Base-by-base conservation (phyloP, 2,888 invertebrate genomes). In the Zaprionus obscuricornis region DNA sequence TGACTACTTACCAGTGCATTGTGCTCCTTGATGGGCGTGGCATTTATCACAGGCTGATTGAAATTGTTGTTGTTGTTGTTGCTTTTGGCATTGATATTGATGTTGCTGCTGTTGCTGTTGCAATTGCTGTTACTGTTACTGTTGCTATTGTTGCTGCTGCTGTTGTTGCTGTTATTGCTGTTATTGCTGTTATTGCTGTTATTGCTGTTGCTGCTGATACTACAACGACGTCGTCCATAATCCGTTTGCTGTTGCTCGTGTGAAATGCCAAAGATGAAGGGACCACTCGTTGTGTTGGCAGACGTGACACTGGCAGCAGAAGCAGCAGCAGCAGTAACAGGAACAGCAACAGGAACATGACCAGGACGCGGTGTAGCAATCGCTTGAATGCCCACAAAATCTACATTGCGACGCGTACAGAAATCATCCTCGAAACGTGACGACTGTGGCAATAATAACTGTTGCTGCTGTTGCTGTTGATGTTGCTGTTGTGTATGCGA, bases 231-330 rank as follows among this genome's bases (percentile, higher is more conserved):
- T 26, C 16, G 57, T 3, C 60, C 71, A 27, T 73, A 72, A 51
- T 72, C 64, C 17, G 68, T 70, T 50, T 74, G 70, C 62, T 87
- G 84, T 36, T 86, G 76, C 55, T 87, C 85, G 26, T 81, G 87
- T 86, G 93, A 92, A 57, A 93, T 91, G 67, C 93, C 93, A 86
- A 93, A 93, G 76, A 93, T 93, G 88, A 93, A 93, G 76, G 93
- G 93, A 24, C 93, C 93, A 83, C 74, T n/a, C n/a, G n/a, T n/a
- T n/a, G n/a, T n/a, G n/a, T 65, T 26, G 67, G 50, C 37, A 22
- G 54, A 22, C 36, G 51, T n/a, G n/a, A 11, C 29, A 36, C 6
- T 29, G 14, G 20, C 13, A 3, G 29, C 29, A 4, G 22, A 18
- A 3, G 40, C 11, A 4, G n/a, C 51, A 8, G 14, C 3, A 3